These are phyloP conservation scores for Lysandra coridon DNA, from an alignment of 2,888 invertebrate genomes.

Conservation along the genomic window DNA sequence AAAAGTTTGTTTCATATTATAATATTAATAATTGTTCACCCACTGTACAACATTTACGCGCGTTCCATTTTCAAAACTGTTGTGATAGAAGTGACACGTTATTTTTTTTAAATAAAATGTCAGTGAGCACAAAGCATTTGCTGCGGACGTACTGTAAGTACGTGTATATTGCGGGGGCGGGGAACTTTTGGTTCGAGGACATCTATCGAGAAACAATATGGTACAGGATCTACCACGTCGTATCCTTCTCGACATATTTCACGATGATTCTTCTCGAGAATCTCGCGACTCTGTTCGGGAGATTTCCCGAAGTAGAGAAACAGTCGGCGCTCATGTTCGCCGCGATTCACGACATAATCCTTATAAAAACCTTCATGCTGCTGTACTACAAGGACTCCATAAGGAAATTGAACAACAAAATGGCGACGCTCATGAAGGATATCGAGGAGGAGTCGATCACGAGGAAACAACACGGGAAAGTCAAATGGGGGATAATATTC, in stretches of 20 bases:
- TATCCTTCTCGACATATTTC: conserved; percentile 61
- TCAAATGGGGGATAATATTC: conserved; percentile 56
- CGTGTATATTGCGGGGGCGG: conserved; percentile 64
- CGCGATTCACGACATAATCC: conserved; percentile 67
- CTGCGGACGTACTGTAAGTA: conserved; percentile 59
- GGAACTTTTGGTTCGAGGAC: conserved; percentile 64
- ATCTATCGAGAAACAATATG: conserved; percentile 51
- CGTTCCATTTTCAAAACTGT: neutral
- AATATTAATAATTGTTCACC: neutral
- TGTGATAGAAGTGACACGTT: neutral
- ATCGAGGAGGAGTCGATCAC: conserved; percentile 59
- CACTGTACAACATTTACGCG: neutral
- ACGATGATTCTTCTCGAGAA: conserved; percentile 68
- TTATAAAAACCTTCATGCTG: conserved; percentile 64
- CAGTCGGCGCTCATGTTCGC: conserved; percentile 70
- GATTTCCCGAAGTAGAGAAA: conserved; percentile 66
- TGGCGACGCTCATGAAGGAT: conserved; percentile 57
- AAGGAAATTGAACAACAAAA: conserved; percentile 53
- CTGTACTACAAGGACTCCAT: conserved; percentile 64
- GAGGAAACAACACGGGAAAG: conserved; percentile 61
- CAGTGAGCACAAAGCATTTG: conserved; percentile 54
- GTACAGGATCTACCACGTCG: conserved; percentile 55
- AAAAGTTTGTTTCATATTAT: neutral
- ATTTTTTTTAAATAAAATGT: conserved; percentile 46
- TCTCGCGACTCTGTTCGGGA: conserved; percentile 61